These are phyloP conservation scores for Perccottus glenii DNA, from an alignment of 2,113 vertebrate genomes.

Conservation along the genomic window DNA sequence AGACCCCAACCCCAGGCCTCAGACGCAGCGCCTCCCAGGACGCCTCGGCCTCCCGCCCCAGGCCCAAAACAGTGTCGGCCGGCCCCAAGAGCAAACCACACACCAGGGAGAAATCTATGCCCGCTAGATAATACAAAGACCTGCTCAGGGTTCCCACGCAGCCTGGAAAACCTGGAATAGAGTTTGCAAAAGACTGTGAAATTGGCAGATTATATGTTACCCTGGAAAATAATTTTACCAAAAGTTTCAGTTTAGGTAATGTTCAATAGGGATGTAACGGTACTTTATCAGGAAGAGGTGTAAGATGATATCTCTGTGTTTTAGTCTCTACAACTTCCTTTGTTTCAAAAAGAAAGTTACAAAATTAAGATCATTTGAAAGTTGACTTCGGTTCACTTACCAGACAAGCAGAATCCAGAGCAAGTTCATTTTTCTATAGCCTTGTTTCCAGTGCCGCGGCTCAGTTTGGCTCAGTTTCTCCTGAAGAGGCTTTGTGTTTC, in stretches of 20 bases:
- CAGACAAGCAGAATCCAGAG: no score
- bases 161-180: not conserved
- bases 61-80: slow-evolving; percentile 78
- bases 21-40: slow-evolving; percentile 77
- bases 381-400: no score
- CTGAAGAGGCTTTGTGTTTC: no score
- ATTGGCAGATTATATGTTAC: not conserved
- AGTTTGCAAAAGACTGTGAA: not conserved
- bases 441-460: no score
- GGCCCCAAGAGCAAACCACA: slow-evolving; percentile 80
- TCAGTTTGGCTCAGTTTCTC: no score
- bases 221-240: not conserved
- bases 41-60: slow-evolving; percentile 75
- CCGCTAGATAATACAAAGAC: slow-evolving; percentile 88
- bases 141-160: slow-evolving; percentile 1
- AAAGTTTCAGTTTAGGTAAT: not conserved
- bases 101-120: slow-evolving; percentile 77
- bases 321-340: no score
- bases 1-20: slow-evolving; percentile 67
- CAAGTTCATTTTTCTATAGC: no score
- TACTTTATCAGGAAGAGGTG: not conserved
- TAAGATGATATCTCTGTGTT: no score
- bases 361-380: no score
- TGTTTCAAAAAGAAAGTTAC: no score
- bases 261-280: slow-evolving; percentile 3